Evolutionary conservation across 2,888 invertebrate species (phyloP), one percentile per base, ranked within the genome.

Genomic region (Chironomus riparius): DNA sequence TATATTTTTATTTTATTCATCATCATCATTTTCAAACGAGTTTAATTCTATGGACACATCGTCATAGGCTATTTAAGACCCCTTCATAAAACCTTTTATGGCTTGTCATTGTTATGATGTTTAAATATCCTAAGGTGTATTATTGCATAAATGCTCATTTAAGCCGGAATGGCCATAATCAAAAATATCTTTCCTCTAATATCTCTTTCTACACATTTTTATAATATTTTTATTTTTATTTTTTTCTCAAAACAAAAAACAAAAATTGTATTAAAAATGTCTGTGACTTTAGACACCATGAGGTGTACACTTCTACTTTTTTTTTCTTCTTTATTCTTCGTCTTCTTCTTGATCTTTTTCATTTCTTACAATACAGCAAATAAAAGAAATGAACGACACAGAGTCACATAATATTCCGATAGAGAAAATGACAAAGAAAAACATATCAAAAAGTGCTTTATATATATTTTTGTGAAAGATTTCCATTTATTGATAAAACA

Each of bases 401-500:
- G 38, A 38, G 38, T 38, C 38, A 38, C 38, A 38, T 38, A 38
- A 38, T 38, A 38, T 38, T 38, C 38, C 38, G 18, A 18, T n/a
- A n/a, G 65, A 65, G 24, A n/a, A 56, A 56, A 56, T n/a, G 56
- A 65, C 21, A 65, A 65, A 65, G 21, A 65, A 65, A 65, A 24
- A 65, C 65, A n/a, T 56, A 24, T 65, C 65, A 65, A 65, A 65
- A 65, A 65, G 24, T 65, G 65, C 65, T 24, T 21, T 38, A 38
- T 38, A 38, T 38, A 24, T 65, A 21, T 28, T 38, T 38, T 68
- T 68, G 21, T 22, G 22, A 24, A 62, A 62, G 72, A 73, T 73
- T 62, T 61, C 56, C 62, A 56, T 61, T n/a, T 48, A 18, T 38
- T 18, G 72, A 73, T 73, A 73, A 73, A 18, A n/a, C 18, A 73